Evolutionary conservation across 2,113 vertebrate genomes (phyloP).

Genomic region (Sitta europaea): DNA sequence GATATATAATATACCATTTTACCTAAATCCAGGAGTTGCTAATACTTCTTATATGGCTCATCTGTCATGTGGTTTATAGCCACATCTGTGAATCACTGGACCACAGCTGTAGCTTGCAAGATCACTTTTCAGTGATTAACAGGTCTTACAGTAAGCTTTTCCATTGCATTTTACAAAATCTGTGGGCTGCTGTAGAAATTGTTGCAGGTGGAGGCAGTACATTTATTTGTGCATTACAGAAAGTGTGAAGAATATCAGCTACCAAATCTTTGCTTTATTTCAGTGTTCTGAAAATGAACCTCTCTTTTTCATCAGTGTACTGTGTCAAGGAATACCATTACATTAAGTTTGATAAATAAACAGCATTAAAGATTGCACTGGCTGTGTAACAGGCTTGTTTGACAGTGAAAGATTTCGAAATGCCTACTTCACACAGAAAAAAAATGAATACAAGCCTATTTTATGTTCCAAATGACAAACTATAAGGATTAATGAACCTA

Average conservation of each 20-base stretch:
- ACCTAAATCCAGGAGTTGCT: constrained; percentile 34
- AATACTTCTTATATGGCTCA: neutral
- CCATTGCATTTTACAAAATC: constrained; percentile 8
- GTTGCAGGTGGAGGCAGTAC: neutral
- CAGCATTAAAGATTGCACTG: constrained; percentile 40
- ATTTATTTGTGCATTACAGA: neutral
- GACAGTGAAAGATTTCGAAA: constrained; percentile 50
- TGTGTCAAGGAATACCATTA: constrained; percentile 48
- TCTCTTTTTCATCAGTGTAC: constrained; percentile 42
- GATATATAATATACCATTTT: constrained; percentile 24
- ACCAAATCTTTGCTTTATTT: constrained; percentile 8
- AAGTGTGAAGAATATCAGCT: neutral
- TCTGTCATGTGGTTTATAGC: neutral
- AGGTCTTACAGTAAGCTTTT: neutral
- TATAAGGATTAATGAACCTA: constrained; percentile 40
- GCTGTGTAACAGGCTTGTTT: constrained; percentile 17
- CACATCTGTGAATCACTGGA: neutral
- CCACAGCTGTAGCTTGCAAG: neutral
- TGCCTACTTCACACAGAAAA: constrained; percentile 10
- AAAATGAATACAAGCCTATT: constrained; percentile 46
- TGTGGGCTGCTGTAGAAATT: neutral
- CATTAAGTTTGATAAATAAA: constrained; percentile 61
- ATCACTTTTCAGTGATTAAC: constrained; percentile 12
- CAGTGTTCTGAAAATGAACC: constrained; percentile 29
- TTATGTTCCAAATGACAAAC: constrained; percentile 34